Conservation (phyloP, 2,797 vertebrate genomes). For the Selene dorsalis region DNA sequence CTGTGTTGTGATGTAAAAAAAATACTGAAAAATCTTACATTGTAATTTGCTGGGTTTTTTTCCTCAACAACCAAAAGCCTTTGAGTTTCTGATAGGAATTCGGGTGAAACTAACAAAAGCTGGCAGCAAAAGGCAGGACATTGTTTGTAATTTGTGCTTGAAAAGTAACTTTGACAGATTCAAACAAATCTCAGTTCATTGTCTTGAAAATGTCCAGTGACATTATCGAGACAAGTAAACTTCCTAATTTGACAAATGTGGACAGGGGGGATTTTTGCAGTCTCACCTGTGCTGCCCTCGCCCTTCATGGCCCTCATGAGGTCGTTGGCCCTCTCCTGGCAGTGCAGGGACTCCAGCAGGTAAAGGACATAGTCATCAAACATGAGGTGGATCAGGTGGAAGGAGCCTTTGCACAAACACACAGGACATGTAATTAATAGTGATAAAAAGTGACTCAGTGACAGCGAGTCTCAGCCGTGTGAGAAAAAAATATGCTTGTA, state of each 20-base stretch:
- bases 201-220: too few species aligned
- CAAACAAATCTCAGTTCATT: too few species aligned
- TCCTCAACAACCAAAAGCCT: not conserved
- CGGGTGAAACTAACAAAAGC: not conserved
- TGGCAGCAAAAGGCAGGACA: not conserved
- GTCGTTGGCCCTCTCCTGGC: conserved; percentile 96
- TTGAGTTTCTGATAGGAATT: not conserved
- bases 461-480: not conserved
- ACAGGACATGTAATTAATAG: not conserved
- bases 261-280: not conserved
- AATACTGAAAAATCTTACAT: too few species aligned
- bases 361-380: conserved; percentile 99
- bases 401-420: conserved; percentile 88
- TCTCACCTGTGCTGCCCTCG: conserved; percentile 91
- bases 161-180: too few species aligned
- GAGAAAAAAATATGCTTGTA: not conserved
- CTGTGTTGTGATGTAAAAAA: too few species aligned
- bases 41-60: not conserved
- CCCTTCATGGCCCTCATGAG: conserved; percentile 98
- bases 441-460: not conserved
- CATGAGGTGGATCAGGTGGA: conserved; percentile 99
- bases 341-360: conserved; percentile 97
- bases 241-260: too few species aligned
- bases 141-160: not conserved
- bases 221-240: too few species aligned